Percentiles rank a stretch among this genome's conserved stretches.
Evolutionary conservation across 2,797 vertebrate genomes (phyloP).

Genomic region (Sebastes nivosus): DNA sequence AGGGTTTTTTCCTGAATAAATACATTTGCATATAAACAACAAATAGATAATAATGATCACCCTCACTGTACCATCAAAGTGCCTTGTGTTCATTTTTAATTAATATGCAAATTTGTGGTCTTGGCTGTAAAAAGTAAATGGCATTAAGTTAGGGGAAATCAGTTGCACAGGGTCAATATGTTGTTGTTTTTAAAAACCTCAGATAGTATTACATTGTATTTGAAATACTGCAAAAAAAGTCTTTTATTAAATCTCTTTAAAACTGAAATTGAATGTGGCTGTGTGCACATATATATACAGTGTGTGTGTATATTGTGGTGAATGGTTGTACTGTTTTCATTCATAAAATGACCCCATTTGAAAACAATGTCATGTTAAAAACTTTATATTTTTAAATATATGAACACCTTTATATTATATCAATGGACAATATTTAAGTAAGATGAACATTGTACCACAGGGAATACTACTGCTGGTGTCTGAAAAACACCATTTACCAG

Average conservation of each 20-base stretch:
- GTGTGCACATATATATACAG: conserved; percentile 11
- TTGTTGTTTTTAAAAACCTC: conserved; percentile 36
- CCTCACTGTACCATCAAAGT: conserved; percentile 32
- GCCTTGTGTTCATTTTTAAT: conserved; percentile 39
- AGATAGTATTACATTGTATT: conserved; percentile 63
- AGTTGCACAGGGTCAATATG: conserved; percentile 48
- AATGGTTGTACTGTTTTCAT: conserved; percentile 7
- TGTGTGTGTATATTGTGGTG: background rate
- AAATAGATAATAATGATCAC: conserved; percentile 25
- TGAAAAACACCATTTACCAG: background rate
- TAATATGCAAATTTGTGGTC: conserved; percentile 25
- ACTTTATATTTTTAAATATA: conserved; percentile 4
- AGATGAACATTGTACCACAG: background rate
- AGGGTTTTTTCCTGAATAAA: background rate
- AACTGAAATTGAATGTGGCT: conserved; percentile 27
- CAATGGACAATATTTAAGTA: background rate
- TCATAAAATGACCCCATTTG: background rate
- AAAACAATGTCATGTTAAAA: background rate
- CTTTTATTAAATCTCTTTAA: conserved; percentile 62
- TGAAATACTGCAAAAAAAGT: conserved; percentile 49
- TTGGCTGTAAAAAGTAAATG: conserved; percentile 42
- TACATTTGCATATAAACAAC: background rate
- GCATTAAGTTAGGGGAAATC: conserved; percentile 44
- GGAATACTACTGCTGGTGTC: background rate
- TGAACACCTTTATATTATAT: background rate